phyloP scores from a whole-genome alignment of 1,140 invertebrate genomes.

The Lepidurus arcticus region DNA sequence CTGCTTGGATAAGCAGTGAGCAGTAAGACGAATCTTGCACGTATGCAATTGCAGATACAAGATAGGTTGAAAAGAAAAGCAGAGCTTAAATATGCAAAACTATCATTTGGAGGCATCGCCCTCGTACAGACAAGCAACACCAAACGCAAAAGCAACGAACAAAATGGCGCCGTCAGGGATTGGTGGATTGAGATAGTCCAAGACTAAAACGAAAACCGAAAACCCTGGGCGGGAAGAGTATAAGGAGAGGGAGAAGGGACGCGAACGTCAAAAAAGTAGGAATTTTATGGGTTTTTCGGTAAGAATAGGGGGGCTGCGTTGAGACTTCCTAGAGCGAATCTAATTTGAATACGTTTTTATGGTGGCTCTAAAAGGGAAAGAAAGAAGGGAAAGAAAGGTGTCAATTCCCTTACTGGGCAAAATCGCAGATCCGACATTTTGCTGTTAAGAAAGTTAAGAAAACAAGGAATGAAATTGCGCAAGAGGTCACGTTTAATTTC shows the following conservation, averaged over 20 bases:
- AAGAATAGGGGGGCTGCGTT: not conserved
- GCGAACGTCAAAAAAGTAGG: not conserved
- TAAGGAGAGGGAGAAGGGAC: not conserved
- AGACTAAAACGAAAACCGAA: not conserved
- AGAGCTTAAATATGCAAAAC: not conserved
- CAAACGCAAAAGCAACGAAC: not conserved
- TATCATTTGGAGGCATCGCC: not conserved
- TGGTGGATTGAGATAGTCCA: not conserved
- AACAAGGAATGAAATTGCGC: not conserved
- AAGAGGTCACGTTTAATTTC: not conserved
- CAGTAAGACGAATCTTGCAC: not conserved
- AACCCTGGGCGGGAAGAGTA: not conserved
- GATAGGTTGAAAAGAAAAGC: not conserved
- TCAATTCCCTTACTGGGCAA: not conserved
- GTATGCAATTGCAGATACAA: not conserved
- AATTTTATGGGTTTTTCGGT: not conserved
- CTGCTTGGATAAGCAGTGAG: constrained; percentile 6
- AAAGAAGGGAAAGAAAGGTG: not conserved
- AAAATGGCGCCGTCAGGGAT: not conserved
- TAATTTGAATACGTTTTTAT: constrained; percentile 20
- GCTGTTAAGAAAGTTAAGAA: not conserved
- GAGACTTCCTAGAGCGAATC: not conserved
- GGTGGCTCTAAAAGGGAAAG: not conserved
- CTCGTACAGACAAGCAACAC: not conserved
- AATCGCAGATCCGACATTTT: too few relatives aligned